Base-by-base conservation (phyloP, 2,797 vertebrate genomes). In the Melanotaenia trifasciata region DNA sequence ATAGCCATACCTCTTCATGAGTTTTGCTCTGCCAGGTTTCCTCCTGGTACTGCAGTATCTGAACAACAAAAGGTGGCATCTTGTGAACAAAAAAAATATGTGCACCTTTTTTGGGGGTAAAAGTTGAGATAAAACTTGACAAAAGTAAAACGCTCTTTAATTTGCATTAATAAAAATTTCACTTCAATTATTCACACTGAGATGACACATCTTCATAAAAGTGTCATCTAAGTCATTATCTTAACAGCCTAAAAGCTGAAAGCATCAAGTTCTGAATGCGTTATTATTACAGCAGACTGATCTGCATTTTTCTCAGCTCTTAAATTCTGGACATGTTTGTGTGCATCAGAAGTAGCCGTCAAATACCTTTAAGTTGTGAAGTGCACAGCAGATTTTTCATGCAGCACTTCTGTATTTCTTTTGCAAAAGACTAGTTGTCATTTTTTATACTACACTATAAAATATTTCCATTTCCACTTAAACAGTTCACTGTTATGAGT, bases 1-100 rank as follows among this genome's bases (percentile, higher is more conserved):
- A 73, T 67, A 79, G 58, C 61, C 13, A 18, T 51, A 22, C 5
- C 3, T 66, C 69, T 67, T 57, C 40, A 57, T 32, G 47, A 36
- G 12, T 33, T 76, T 63, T 58, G 20, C 38, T 67, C 59, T 47
- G 51, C n/a, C 26, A 1, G 22, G 40, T 35, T 58, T 51, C 58
- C 58, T 0, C 0, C 12, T 9, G 38, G 57, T 60, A 57, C 36
- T 26, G n/a, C 35, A 10, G 10, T 43, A 57, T 10, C 22, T 22
- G 33, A 64, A 45, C 9, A 13, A 26, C n/a, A 43, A 43, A 73
- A 36, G 63, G 13, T 20, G 1, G 3, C 36, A 35, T 6, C 5
- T 35, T 35, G 33, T 35, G 33, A 28, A 28, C 28, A 28, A 28
- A 28, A 28, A 28, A 0, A 28, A 35, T 35, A 6, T 35, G 5